phyloP scores from a whole-genome alignment of 2,888 invertebrate genomes.

The Plagodis pulveraria region DNA sequence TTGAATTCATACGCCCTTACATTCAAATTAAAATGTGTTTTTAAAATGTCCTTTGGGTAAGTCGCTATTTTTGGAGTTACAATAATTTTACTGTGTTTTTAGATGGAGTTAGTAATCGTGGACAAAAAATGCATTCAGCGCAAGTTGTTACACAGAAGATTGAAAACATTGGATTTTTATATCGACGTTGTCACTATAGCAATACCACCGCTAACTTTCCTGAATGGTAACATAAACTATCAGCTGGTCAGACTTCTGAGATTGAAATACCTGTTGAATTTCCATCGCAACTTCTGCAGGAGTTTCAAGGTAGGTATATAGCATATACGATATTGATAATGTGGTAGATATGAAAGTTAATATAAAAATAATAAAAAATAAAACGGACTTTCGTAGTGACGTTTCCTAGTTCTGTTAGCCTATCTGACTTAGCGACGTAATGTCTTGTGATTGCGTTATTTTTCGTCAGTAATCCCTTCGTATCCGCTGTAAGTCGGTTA shows the following conservation, averaged over 20 bases:
- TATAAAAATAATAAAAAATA: too few relatives aligned
- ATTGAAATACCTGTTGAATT: conserved; percentile 53
- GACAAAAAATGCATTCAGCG: conserved; percentile 45
- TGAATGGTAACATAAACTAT: conserved; percentile 41
- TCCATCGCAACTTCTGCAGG: conserved; percentile 57
- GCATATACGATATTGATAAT: too few relatives aligned
- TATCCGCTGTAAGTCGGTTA: too few relatives aligned
- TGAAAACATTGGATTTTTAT: conserved; percentile 55
- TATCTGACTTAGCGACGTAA: too few relatives aligned
- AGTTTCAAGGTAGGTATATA: conserved; percentile 61
- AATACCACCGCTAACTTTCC: conserved; percentile 48
- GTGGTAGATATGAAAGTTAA: neutral
- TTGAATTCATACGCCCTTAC: too few relatives aligned
- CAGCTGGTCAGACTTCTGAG: conserved; percentile 54
- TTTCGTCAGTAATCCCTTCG: too few relatives aligned
- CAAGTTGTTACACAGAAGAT: conserved; percentile 42
- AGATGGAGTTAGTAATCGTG: conserved; percentile 54
- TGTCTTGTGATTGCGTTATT: too few relatives aligned
- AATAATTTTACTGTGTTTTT: conserved; percentile 18
- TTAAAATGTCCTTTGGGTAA: too few relatives aligned
- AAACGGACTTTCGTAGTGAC: too few relatives aligned
- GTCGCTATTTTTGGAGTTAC: too few relatives aligned
- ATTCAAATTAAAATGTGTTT: neutral
- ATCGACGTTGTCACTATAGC: conserved; percentile 50
- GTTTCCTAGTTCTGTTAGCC: too few relatives aligned